These are phyloP conservation scores for Drosophila robusta DNA, from an alignment of 2,888 invertebrate species.

Conservation along the genomic window DNA sequence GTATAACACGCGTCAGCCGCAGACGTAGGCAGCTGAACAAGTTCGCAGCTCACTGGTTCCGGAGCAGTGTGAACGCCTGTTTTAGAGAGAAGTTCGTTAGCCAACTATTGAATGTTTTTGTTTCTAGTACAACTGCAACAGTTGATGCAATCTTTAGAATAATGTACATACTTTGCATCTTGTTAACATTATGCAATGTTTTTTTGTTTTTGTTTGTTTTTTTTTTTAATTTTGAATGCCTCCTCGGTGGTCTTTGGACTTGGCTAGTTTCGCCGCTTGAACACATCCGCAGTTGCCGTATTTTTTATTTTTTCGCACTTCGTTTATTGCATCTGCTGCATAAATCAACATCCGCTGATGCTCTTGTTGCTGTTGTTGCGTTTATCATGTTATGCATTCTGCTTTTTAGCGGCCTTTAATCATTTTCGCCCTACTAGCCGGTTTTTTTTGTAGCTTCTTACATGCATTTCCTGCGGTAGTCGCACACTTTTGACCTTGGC, in stretches of 20 bases:
- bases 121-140: conserved; percentile 4
- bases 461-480: conserved; percentile 66
- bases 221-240: conserved; percentile 14
- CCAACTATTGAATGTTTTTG: not conserved
- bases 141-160: conserved; percentile 37
- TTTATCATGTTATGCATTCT: conserved; percentile 22
- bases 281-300: conserved; percentile 53
- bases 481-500: conserved; percentile 48
- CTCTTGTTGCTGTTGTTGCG: conserved; percentile 23
- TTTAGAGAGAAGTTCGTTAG: not conserved
- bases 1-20: not conserved
- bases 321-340: conserved; percentile 60
- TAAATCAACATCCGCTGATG: conserved; percentile 67
- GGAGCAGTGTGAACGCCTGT: not conserved
- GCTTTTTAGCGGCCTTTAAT: conserved; percentile 38
- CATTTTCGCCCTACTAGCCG: conserved; percentile 60
- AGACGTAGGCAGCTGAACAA: conserved; percentile 2
- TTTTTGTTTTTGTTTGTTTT: conserved; percentile 4
- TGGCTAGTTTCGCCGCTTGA: conserved; percentile 37
- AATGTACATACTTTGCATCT: conserved; percentile 9
- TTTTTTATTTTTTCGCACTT: conserved; percentile 41
- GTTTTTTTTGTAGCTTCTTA: conserved; percentile 45
- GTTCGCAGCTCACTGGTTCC: conserved; percentile 5
- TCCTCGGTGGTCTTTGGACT: conserved; percentile 25
- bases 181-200: conserved; percentile 48